Evolutionary conservation across 2,797 vertebrate species (phyloP), one percentile per base, ranked within the genome.

Genomic region (Amblyopsis hoosieri): DNA sequence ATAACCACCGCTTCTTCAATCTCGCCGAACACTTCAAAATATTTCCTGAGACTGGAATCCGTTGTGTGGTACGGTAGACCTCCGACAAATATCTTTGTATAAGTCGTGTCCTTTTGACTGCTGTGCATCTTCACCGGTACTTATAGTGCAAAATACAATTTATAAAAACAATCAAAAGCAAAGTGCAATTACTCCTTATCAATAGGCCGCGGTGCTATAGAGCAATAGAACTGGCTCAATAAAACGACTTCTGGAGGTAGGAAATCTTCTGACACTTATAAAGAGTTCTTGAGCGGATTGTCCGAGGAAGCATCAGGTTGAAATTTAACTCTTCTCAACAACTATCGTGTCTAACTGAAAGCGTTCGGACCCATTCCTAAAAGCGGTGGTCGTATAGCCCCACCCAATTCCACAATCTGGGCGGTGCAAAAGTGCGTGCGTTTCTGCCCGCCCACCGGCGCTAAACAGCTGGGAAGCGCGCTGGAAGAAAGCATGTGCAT

Each of bases 1-100:
- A 98, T 98, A 67, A 98, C 96, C 84, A 98, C 96, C 54, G 96
- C 96, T 83, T 97, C 96, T 85, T 98, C 96, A 76, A 98, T 98
- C 84, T 98, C 96, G 12, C 96, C 96, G 77, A 97, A 98, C 79
- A 97, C 95, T 87, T 97, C 96, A 69, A 98, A 98, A 89, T 97
- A 98, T 88, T 97, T 97, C 90, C 95, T 94, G 88, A 98, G 94
- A 90, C 95, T 97, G 79, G 95, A 95, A 89, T 98, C 96, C 69
- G 95, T 97, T 91, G 96, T 97, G 92, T 97, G 96, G 84, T 97
- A 98, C 77, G 96, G 96, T 57, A 98, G 91, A 64, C 96, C 96
- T 81, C 96, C 96, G 71, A 98, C 96, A 86, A 98, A 97, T 85
- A 97, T 97, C 93, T 97, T 97, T 74, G 96, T 97, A 87, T 96